These are phyloP conservation scores for Rhopalosiphum nymphaeae DNA, from an alignment of 2,888 invertebrate species.

Conservation along the genomic window DNA sequence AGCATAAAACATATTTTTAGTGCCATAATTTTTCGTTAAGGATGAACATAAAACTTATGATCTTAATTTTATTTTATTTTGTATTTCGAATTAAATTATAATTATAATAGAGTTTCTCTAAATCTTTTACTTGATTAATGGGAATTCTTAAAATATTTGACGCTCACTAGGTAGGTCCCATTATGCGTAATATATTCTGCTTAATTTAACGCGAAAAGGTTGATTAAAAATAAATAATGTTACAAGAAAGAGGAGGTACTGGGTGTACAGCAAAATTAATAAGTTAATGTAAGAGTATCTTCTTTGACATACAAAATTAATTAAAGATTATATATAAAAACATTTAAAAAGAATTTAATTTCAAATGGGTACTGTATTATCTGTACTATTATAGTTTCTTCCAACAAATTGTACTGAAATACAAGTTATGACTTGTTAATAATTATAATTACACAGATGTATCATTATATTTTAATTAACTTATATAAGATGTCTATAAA, in stretches of 20 bases:
- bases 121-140: constrained; percentile 32
- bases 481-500: neutral
- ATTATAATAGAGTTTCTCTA: neutral
- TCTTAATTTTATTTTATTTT: neutral
- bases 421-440: neutral
- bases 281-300: constrained; percentile 33
- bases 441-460: neutral
- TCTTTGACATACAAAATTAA: constrained; percentile 41
- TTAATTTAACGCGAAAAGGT: constrained; percentile 30
- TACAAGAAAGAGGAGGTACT: constrained; percentile 49
- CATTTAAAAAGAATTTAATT: neutral
- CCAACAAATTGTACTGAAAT: neutral
- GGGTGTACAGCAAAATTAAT: constrained; percentile 10
- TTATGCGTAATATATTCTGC: neutral
- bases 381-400: neutral
- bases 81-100: constrained; percentile 8
- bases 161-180: neutral
- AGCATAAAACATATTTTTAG: neutral
- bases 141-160: constrained; percentile 28
- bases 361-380: neutral
- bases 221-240: constrained; percentile 56
- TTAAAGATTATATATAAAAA: neutral
- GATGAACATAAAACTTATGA: neutral
- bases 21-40: neutral
- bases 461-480: neutral